Conservation (phyloP, 1,140 invertebrate species). For the Myzus persicae region DNA sequence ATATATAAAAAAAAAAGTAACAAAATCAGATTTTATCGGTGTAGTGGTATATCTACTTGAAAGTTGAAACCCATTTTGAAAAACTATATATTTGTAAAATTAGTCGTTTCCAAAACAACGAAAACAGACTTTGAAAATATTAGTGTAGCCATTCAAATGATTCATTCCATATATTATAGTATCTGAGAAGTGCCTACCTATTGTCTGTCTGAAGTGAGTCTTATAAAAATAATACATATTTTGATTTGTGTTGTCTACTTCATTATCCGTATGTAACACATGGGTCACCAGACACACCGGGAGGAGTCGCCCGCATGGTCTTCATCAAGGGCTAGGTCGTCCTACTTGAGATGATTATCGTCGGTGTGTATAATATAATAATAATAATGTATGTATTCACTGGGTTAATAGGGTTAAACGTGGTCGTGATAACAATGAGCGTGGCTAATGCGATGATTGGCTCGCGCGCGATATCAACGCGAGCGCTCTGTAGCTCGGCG, state of each 20-base stretch:
- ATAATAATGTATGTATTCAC: background rate
- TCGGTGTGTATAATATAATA: background rate
- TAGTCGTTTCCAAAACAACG: no score
- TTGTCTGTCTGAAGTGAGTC: background rate
- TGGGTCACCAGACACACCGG: no score
- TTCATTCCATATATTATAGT: background rate
- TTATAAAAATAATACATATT: background rate
- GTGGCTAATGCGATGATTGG: constrained; percentile 2
- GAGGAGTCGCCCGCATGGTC: background rate
- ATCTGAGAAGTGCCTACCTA: background rate
- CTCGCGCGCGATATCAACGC: background rate
- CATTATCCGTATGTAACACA: background rate
- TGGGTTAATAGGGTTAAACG: constrained; percentile 26
- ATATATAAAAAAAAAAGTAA: no score
- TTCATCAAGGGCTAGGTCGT: constrained; percentile 10
- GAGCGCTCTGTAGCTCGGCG: background rate
- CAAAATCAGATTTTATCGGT: no score
- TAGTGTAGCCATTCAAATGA: background rate
- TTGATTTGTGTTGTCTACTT: background rate
- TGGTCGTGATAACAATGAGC: background rate
- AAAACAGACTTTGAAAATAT: no score
- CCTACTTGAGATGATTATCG: constrained; percentile 18
- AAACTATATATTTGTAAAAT: no score
- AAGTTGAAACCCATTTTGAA: no score
- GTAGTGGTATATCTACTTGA: no score